Percentiles rank a stretch among this genome's conserved stretches.
Evolutionary conservation across 2,113 vertebrate species (phyloP).

Genomic region (Esox niger): DNA sequence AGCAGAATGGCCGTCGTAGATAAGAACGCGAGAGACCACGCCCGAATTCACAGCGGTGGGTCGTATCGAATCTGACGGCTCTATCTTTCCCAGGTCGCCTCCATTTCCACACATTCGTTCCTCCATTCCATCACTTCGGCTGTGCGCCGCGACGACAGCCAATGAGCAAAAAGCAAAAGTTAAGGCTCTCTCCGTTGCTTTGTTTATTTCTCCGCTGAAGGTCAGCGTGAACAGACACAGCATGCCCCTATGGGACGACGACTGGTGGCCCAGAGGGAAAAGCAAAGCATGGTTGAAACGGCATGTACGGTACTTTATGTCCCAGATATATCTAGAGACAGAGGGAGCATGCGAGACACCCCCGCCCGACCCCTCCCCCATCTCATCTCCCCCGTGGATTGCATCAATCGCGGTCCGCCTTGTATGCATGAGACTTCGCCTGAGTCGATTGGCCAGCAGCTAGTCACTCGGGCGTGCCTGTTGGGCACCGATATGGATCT

Average conservation of each 20-base stretch:
- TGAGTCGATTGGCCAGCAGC: slow-evolving; percentile 54
- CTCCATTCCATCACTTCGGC: slow-evolving; percentile 14
- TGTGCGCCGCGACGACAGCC: slow-evolving; percentile 33
- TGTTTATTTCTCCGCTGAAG: slow-evolving; percentile 25
- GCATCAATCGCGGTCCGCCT: slow-evolving; percentile 58
- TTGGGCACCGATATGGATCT: slow-evolving; percentile 33
- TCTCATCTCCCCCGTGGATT: slow-evolving; percentile 52
- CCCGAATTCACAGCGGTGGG: slow-evolving; percentile 19
- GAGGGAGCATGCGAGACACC: slow-evolving; percentile 31
- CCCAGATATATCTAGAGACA: slow-evolving; percentile 60
- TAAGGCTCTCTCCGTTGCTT: slow-evolving; percentile 28
- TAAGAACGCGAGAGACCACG: slow-evolving; percentile 6
- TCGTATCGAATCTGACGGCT: slow-evolving; percentile 37
- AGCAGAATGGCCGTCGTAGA: slow-evolving; percentile 15
- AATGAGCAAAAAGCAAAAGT: slow-evolving; percentile 40
- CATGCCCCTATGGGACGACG: slow-evolving; percentile 37
- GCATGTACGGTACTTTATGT: slow-evolving; percentile 35
- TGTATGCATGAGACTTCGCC: slow-evolving; percentile 35
- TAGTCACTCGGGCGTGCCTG: slow-evolving; percentile 49
- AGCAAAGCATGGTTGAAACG: background rate
- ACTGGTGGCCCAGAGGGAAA: background rate
- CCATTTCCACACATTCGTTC: slow-evolving; percentile 9
- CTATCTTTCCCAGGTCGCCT: slow-evolving; percentile 22
- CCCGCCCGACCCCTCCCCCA: slow-evolving; percentile 8
- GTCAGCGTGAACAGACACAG: slow-evolving; percentile 24